These are phyloP conservation scores for Plotosus lineatus DNA, from an alignment of 2,113 vertebrate genomes.

Conservation along the genomic window DNA sequence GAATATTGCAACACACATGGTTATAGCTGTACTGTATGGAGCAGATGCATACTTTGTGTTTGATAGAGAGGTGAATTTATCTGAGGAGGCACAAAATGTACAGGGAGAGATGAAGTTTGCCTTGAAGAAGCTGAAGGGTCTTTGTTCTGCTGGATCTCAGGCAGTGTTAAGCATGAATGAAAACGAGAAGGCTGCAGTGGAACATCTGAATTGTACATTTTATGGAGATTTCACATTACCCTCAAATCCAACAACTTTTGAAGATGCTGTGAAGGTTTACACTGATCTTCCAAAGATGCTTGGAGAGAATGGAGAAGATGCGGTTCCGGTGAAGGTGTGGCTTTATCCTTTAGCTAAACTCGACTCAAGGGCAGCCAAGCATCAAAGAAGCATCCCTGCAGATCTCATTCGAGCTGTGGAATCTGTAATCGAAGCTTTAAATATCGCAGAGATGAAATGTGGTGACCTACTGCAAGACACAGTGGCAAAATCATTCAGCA, in stretches of 20 bases:
- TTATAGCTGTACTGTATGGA: too few species aligned
- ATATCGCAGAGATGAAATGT: constrained; percentile 38
- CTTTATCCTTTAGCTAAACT: constrained; percentile 55
- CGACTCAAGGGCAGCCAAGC: constrained; percentile 39
- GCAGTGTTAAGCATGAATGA: neutral
- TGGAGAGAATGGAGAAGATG: constrained; percentile 3
- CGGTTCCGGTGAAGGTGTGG: constrained; percentile 52
- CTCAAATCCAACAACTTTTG: constrained; percentile 43
- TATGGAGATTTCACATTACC: constrained; percentile 32
- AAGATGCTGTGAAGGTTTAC: constrained; percentile 49
- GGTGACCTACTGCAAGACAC: constrained; percentile 40
- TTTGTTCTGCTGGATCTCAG: neutral
- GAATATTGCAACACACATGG: too few species aligned
- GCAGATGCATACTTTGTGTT: too few species aligned
- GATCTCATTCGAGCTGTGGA: constrained; percentile 26
- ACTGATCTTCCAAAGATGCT: constrained; percentile 36
- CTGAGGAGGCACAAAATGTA: too few species aligned
- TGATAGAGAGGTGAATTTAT: too few species aligned
- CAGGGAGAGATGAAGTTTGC: too few species aligned
- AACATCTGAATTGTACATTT: constrained; percentile 42
- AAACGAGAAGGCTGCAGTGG: neutral
- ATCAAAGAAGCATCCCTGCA: constrained; percentile 42
- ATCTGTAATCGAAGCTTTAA: constrained; percentile 45
- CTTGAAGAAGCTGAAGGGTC: neutral
- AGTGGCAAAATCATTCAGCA: constrained; percentile 34